Evolutionary conservation across 2,113 vertebrate species (phyloP), one percentile per base, ranked within the genome.

Genomic region (Oostethus manadensis): DNA sequence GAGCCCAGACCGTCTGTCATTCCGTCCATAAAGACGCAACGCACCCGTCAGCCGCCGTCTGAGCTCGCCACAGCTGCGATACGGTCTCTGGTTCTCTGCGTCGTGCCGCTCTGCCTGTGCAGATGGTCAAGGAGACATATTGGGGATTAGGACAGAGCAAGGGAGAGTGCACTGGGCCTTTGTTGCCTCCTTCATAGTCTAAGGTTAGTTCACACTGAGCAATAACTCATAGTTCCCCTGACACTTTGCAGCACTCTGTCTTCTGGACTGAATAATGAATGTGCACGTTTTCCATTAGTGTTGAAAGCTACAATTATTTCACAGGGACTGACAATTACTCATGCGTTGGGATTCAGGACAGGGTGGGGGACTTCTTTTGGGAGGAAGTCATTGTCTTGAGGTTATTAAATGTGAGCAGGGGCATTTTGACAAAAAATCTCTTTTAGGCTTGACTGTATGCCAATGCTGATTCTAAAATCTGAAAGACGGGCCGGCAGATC

Each of bases 221-320:
- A 77, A 86, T 86, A 84, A 85, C 80, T 87, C 87, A 83, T 50
- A 64, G 64, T 65, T 82, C 80, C 76, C 78, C 50, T 62, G 80
- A 79, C 75, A 64, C 70, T 73, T 62, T 83, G 73, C 68, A 71
- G 76, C 82, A 85, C 76, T 81, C 78, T 82, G 71, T 78, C 76
- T 82, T 76, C 78, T 71, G 77, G 75, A 71, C 83, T 86, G 80
- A 88, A 88, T 89, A 89, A 89, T 88, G 81, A 87, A 89, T 85
- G 78, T 72, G 78, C 78, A 61, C 71, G 76, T 71, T 79, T 78
- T 84, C 86, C 84, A 87, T 90, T 89, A 89, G 83, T 20, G 80
- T 74, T 84, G 88, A 88, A 83, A 87, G 88, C 84, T 67, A 46
- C 70, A 64, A 82, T 88, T 76, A 84, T 86, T 86, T 88, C 75